Evolutionary conservation across 2,888 invertebrate species (phyloP), one percentile per base, ranked within the genome.

Genomic region (Rhogogaster chlorosoma): DNA sequence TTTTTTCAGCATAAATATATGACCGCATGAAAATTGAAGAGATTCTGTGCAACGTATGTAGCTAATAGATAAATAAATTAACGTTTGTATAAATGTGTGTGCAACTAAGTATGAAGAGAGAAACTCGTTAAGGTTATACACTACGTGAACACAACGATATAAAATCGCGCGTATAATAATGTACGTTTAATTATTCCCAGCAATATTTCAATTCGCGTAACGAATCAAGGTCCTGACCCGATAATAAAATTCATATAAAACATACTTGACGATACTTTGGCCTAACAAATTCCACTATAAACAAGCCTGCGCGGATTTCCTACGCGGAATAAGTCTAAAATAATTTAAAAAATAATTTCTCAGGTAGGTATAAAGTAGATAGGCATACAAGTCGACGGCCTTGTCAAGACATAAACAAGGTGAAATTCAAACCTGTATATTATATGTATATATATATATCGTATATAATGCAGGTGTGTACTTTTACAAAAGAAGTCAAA

Each of bases 151-250:
- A 45, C 45, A 45, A 45, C 61, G n/a, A 22, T 61, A 61, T 10
- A 26, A 9, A 61, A 26, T 12, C 36, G 12, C 18, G 70, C 15
- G 12, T 70, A 36, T 15, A 18, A 36, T 70, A 36, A 9, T 70
- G n/a, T 70, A 32, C 9, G 70, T 36, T 36, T 36, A 70, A 70
- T 70, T 70, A 38, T 38, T 3, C 10, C n/a, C n/a, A 70, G 36
- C 18, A 70, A n/a, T 36, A 67, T 67, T 70, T 12, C 10, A 36
- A 70, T 36, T 38, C n/a, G n/a, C 36, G 18, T 12, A 70, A 38
- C 36, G n/a, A 70, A 70, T 70, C 70, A 38, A 70, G 70, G 38
- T 70, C 70, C 38, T 9, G n/a, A 15, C 36, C 70, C 36, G n/a
- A 70, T 29, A 70, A 70, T 70, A 36, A 9, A 36, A 70, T 36